phyloP scores from a whole-genome alignment of 2,113 vertebrate genomes.

The Cettia cetti region DNA sequence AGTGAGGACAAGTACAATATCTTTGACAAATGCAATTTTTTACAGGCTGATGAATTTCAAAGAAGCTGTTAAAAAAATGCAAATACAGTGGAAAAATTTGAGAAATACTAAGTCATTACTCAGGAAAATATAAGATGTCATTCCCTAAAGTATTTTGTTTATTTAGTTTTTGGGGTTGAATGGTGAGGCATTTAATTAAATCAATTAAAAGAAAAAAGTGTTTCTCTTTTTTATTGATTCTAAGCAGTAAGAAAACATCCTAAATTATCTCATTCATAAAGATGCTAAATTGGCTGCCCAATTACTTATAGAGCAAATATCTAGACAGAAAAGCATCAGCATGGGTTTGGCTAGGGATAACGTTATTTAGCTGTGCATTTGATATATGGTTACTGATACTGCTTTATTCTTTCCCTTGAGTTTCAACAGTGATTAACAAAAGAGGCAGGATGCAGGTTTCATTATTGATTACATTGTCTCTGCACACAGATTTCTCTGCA shows the following conservation, averaged over 20 bases:
- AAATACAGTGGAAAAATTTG: neutral
- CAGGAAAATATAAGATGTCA: neutral
- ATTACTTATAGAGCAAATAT: conserved; percentile 6
- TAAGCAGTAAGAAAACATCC: neutral
- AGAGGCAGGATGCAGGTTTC: neutral
- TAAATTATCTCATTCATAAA: conserved; percentile 7
- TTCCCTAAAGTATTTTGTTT: neutral
- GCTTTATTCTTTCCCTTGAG: conserved; percentile 6
- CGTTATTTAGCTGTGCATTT: neutral
- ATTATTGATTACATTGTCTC: conserved; percentile 17
- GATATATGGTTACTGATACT: neutral
- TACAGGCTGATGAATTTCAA: neutral
- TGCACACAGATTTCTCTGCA: neutral
- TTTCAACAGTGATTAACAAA: conserved; percentile 16
- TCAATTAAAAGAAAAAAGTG: neutral
- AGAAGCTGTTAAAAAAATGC: neutral
- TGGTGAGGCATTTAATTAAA: neutral
- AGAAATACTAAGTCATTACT: neutral
- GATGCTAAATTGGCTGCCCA: neutral
- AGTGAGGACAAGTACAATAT: neutral
- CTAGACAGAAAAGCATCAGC: neutral
- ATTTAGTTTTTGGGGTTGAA: neutral
- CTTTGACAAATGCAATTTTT: neutral
- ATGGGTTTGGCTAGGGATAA: neutral
- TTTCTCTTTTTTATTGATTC: neutral